A percentile compares a stretch with the other conserved stretches of the same genome.
Conservation (phyloP, 2,888 invertebrate genomes). For the Eupithecia subfuscata region DNA sequence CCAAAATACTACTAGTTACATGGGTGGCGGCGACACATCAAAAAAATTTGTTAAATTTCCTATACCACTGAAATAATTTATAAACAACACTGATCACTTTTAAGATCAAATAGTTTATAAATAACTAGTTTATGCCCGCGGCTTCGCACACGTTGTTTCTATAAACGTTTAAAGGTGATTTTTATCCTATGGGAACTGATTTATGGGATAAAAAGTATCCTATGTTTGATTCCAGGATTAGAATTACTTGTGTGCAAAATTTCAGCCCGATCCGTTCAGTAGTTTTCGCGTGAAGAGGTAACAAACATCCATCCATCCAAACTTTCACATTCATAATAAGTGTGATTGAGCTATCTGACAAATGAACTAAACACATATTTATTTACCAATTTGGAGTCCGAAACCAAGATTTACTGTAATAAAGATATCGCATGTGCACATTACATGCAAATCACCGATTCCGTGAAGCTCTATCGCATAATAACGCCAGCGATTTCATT, state of each 20-base stretch:
- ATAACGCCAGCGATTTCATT: constrained; percentile 77
- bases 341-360: not conserved
- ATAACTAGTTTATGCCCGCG: too few species aligned
- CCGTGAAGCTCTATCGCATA: constrained; percentile 64
- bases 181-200: too few species aligned
- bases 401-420: constrained; percentile 13
- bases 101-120: not conserved
- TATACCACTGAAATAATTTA: not conserved
- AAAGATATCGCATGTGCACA: constrained; percentile 37
- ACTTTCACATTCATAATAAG: too few species aligned
- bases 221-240: too few species aligned
- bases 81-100: too few species aligned
- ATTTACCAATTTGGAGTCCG: not conserved
- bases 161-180: too few species aligned
- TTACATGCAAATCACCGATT: constrained; percentile 56
- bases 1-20: not conserved
- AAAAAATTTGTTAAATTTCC: not conserved
- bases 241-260: too few species aligned
- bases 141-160: too few species aligned
- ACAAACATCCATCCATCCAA: too few species aligned
- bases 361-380: not conserved
- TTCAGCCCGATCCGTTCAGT: too few species aligned
- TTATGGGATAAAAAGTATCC: too few species aligned
- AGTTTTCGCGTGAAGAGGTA: too few species aligned
- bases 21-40: not conserved